These are phyloP conservation scores for Platygyra sinensis DNA, from an alignment of 64 coral and sea anemone genomes.

Conservation along the genomic window DNA sequence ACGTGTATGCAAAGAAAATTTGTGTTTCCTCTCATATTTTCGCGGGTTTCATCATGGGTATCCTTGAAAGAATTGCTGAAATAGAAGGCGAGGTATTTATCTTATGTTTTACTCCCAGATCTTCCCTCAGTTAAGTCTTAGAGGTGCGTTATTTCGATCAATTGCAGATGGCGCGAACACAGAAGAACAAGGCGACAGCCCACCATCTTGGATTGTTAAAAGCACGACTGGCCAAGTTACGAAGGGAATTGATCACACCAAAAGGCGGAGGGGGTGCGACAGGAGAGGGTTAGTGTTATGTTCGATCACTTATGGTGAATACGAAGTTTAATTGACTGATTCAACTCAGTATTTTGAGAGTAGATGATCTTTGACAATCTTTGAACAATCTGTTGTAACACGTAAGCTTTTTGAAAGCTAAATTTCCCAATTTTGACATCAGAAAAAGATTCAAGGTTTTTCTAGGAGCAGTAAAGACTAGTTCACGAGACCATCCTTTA, in stretches of 20 bases:
- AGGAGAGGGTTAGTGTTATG: constrained; percentile 71
- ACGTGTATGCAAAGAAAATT: not conserved
- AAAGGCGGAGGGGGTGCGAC: constrained; percentile 89
- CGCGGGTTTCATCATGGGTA: constrained; percentile 71
- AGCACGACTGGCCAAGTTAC: constrained; percentile 90
- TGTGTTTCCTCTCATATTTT: not conserved
- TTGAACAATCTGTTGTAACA: too few species aligned
- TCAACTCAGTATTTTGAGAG: too few species aligned
- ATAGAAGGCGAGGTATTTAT: constrained; percentile 93
- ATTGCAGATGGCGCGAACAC: constrained; percentile 94
- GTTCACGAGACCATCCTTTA: too few species aligned
- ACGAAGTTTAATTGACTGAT: too few species aligned
- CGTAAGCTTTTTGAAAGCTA: too few species aligned
- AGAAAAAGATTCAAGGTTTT: too few species aligned
- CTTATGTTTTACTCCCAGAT: not conserved
- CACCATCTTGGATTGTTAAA: constrained; percentile 97
- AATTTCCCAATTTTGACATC: too few species aligned
- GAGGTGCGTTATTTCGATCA: not conserved
- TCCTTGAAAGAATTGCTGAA: constrained; percentile 96
- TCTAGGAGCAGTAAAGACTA: too few species aligned
- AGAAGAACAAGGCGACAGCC: constrained; percentile 98
- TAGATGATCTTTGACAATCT: too few species aligned
- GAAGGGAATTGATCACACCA: constrained; percentile 94
- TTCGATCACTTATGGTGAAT: not conserved
- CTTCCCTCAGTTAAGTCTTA: not conserved